Percentiles rank a stretch among this genome's conserved stretches.
Conservation (phyloP, 2,888 invertebrate genomes). For the Hypena proboscidalis region DNA sequence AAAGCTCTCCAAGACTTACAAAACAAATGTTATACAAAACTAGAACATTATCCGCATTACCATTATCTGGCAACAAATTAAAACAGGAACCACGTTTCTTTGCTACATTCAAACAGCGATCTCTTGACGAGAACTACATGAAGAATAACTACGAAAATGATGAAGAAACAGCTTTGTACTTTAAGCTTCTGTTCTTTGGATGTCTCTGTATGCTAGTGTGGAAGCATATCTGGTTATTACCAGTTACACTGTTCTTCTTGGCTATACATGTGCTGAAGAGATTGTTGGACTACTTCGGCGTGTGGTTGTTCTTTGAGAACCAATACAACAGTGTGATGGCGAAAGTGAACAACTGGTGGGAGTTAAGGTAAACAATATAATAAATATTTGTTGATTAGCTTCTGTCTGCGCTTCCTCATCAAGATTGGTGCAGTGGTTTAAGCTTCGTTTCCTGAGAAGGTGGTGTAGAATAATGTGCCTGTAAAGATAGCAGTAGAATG, state of each 20-base stretch:
- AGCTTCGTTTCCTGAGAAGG: no score
- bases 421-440: no score
- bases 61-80: conserved; percentile 64
- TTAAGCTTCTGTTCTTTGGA: conserved; percentile 92
- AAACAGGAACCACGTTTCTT: conserved; percentile 71
- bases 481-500: no score
- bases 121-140: conserved; percentile 76
- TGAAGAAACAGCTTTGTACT: conserved; percentile 88
- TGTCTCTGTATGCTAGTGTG: conserved; percentile 94
- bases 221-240: conserved; percentile 93
- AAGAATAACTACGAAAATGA: conserved; percentile 73
- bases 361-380: conserved; percentile 74
- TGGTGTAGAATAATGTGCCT: no score
- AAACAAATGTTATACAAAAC: conserved; percentile 76
- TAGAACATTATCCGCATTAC: conserved; percentile 75
- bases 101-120: conserved; percentile 72
- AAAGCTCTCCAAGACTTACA: conserved; percentile 70
- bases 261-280: conserved; percentile 87
- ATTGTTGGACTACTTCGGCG: conserved; percentile 79
- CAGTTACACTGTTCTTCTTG: conserved; percentile 91
- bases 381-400: neutral
- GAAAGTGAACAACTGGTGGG: conserved; percentile 85
- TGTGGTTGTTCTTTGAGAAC: conserved; percentile 78
- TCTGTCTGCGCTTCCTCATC: neutral
- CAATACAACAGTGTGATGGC: conserved; percentile 70